These are phyloP conservation scores for Latrodectus elegans DNA, from an alignment of 2,888 invertebrate species.

Conservation along the genomic window DNA sequence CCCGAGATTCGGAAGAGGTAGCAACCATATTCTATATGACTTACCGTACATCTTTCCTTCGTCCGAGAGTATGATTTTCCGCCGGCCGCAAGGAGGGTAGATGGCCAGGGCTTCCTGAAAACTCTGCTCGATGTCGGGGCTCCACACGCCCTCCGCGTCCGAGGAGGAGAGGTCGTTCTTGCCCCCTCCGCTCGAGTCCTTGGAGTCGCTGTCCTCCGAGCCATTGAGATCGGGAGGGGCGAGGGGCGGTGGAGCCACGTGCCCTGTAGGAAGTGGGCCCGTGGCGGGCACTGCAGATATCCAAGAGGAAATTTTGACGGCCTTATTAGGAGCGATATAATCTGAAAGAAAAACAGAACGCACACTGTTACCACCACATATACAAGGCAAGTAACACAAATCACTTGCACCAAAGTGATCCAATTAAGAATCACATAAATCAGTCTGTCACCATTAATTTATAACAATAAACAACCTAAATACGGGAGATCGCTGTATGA, in stretches of 20 bases:
- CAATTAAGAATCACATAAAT: too few species aligned
- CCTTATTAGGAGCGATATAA: neutral
- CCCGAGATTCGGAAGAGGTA: too few species aligned
- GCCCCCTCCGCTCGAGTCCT: conserved; percentile 65
- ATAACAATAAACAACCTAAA: too few species aligned
- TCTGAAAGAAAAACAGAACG: conserved; percentile 3
- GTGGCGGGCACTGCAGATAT: conserved; percentile 84
- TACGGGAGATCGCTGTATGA: too few species aligned
- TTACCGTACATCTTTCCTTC: conserved; percentile 99
- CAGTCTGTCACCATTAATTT: too few species aligned
- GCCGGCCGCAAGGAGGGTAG: conserved; percentile 98
- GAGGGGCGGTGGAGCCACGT: conserved; percentile 87
- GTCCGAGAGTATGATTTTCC: conserved; percentile 99
- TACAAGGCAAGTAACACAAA: neutral
- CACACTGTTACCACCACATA: neutral
- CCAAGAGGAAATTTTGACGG: conserved; percentile 97
- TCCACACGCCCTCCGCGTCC: conserved; percentile 99
- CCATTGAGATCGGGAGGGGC: conserved; percentile 89
- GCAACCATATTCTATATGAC: neutral
- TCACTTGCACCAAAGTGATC: neutral
- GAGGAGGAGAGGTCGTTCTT: conserved; percentile 84
- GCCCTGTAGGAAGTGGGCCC: conserved; percentile 60
- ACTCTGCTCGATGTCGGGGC: conserved; percentile 99
- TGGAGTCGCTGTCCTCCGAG: conserved; percentile 89
- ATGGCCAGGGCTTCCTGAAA: conserved; percentile 99